Evolutionary conservation across 2,888 invertebrate genomes (phyloP), one percentile per base, ranked within the genome.

Genomic region (Epiperipatus broadwayi): DNA sequence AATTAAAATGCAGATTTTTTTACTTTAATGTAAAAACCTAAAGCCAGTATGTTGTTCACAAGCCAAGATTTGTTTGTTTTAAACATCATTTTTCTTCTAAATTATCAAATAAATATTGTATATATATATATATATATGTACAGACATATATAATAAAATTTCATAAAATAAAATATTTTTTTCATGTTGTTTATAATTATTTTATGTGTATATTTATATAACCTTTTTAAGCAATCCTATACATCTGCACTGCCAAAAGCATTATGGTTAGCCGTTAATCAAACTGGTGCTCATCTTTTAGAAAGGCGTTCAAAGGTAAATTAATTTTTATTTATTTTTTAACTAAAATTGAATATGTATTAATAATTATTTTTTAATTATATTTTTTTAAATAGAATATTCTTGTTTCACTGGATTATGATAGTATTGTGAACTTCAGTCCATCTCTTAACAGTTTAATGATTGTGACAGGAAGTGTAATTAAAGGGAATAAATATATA

Each of bases 211-310:
- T 21, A 19, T 31, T 47, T 32, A 28, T 35, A 38, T 35, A 47
- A 45, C 37, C 37, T 42, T 41, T 60, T 61, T 25, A 59, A 81
- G 80, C 89, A 91, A 76, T 81, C 84, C 8, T 89, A 87, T 58
- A 87, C 89, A 10, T 85, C 87, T 19, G 84, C 84, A 60, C 85
- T 91, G 81, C 89, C 91, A 20, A 72, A 87, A 52, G 73, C 78
- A 30, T 65, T 91, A 32, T 85, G 89, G 84, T 64, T 91, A 48
- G 87, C 84, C 18, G 80, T 91, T 37, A 85, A 89, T 62, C 85
- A 87, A 58, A 73, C 72, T 50, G 91, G 91, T 15, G 71, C 91
- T 43, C 85, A 89, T 57, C 64, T 91, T 44, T 65, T 89, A 50
- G 83, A 89, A 50, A 79, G 81, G 53, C 74, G 81, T 40, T 76